These are phyloP conservation scores for Halcyon smyrnensis DNA, from an alignment of 2,797 vertebrate genomes.

Conservation along the genomic window DNA sequence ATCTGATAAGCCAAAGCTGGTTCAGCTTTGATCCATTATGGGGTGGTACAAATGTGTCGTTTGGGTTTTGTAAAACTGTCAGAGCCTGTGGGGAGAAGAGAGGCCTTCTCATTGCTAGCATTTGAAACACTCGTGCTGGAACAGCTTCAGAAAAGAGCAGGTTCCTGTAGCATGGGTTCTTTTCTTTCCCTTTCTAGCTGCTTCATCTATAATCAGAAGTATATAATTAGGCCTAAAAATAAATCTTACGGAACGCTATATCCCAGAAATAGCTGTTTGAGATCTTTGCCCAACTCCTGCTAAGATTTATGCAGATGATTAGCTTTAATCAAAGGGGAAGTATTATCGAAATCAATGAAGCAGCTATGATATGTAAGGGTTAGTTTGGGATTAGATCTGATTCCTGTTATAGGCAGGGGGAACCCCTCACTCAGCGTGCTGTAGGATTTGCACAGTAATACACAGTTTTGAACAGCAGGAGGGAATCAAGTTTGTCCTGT, in stretches of 20 bases:
- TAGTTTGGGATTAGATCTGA: background rate
- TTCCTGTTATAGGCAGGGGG: background rate
- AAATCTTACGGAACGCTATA: slow-evolving; percentile 37
- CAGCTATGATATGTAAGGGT: background rate
- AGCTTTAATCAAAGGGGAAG: slow-evolving; percentile 23
- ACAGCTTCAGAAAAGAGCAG: background rate
- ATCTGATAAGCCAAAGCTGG: background rate
- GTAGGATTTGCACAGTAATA: background rate
- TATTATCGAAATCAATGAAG: background rate
- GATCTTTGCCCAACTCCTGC: background rate
- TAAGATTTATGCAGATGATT: slow-evolving; percentile 21
- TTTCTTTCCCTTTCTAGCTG: background rate
- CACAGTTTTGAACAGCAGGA: background rate
- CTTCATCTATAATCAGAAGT: background rate
- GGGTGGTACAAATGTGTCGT: background rate
- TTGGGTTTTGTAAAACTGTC: background rate
- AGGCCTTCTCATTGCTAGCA: background rate
- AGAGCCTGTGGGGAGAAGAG: background rate
- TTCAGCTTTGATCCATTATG: background rate
- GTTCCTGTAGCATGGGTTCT: background rate
- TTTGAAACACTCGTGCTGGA: background rate
- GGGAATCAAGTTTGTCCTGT: background rate
- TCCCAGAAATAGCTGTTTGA: slow-evolving; percentile 27
- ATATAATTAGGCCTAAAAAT: slow-evolving; percentile 62
- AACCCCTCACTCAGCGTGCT: background rate